These are phyloP conservation scores for Damaliscus lunatus DNA, from an alignment of 2,113 vertebrate genomes.

Conservation along the genomic window DNA sequence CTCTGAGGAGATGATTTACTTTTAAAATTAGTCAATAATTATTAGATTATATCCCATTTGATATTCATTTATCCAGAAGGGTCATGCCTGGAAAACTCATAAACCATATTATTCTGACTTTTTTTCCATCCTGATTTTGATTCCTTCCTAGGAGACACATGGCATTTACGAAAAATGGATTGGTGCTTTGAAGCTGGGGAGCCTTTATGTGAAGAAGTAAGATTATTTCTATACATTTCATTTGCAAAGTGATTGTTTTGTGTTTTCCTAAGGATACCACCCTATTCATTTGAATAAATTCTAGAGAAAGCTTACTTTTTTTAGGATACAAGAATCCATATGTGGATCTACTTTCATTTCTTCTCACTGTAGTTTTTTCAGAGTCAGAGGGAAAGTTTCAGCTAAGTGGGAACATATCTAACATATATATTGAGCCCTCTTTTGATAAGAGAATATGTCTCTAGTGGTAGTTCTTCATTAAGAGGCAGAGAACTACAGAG, in stretches of 20 bases:
- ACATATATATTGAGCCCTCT: background rate
- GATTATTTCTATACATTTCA: background rate
- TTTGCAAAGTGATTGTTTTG: background rate
- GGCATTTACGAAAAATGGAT: slow-evolving; percentile 91
- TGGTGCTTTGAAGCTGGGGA: slow-evolving; percentile 94
- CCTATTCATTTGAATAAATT: background rate
- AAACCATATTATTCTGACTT: background rate
- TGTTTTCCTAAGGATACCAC: background rate
- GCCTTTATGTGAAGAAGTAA: slow-evolving; percentile 87
- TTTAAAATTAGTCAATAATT: background rate
- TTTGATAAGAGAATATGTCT: background rate
- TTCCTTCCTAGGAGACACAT: slow-evolving; percentile 76
- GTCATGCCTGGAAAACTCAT: background rate
- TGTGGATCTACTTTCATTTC: background rate
- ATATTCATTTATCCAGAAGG: background rate
- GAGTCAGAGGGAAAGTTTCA: background rate
- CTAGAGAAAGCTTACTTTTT: background rate
- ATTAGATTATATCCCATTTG: background rate
- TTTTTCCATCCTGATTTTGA: background rate
- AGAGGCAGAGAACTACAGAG: background rate
- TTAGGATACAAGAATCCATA: background rate
- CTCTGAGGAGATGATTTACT: background rate
- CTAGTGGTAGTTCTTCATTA: background rate
- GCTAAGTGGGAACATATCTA: background rate
- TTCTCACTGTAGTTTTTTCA: background rate